These are phyloP conservation scores for Dryobota labecula DNA, from an alignment of 2,888 invertebrate species.

Conservation along the genomic window DNA sequence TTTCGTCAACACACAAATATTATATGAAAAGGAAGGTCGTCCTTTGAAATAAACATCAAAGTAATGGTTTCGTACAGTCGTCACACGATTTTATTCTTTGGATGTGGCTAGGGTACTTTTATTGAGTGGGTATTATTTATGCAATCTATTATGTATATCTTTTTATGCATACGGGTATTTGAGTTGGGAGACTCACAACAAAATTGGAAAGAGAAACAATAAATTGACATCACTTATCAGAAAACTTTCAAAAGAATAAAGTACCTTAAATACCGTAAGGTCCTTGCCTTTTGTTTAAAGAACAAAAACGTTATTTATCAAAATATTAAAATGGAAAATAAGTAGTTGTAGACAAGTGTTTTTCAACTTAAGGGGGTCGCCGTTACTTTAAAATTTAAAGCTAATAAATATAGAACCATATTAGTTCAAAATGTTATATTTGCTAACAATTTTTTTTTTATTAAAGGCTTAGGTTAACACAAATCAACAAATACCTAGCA, in stretches of 20 bases:
- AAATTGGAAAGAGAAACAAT: slow-evolving; percentile 22
- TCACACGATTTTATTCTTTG: slow-evolving; percentile 63
- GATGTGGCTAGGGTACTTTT: slow-evolving; percentile 57
- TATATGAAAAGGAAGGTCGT: slow-evolving; percentile 61
- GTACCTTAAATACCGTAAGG: background rate
- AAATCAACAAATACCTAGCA: too few relatives aligned
- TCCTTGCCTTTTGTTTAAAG: background rate
- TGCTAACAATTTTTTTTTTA: too few relatives aligned
- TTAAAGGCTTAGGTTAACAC: too few relatives aligned
- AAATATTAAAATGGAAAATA: too few relatives aligned
- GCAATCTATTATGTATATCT: slow-evolving; percentile 63
- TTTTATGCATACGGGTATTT: slow-evolving; percentile 53
- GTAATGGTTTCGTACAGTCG: slow-evolving; percentile 63
- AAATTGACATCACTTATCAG: slow-evolving; percentile 16
- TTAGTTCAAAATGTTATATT: too few relatives aligned
- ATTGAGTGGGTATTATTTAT: slow-evolving; percentile 67
- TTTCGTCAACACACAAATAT: slow-evolving; percentile 64
- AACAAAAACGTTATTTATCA: background rate
- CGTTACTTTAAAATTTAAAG: too few relatives aligned
- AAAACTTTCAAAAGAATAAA: background rate
- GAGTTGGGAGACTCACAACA: slow-evolving; percentile 9
- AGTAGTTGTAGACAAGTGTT: too few relatives aligned
- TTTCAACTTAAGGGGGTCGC: too few relatives aligned
- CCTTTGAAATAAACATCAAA: slow-evolving; percentile 74
- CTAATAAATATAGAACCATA: too few relatives aligned